Evolutionary conservation across 2,113 vertebrate species (phyloP), one percentile per base, ranked within the genome.

Genomic region (Carassius auratus): DNA sequence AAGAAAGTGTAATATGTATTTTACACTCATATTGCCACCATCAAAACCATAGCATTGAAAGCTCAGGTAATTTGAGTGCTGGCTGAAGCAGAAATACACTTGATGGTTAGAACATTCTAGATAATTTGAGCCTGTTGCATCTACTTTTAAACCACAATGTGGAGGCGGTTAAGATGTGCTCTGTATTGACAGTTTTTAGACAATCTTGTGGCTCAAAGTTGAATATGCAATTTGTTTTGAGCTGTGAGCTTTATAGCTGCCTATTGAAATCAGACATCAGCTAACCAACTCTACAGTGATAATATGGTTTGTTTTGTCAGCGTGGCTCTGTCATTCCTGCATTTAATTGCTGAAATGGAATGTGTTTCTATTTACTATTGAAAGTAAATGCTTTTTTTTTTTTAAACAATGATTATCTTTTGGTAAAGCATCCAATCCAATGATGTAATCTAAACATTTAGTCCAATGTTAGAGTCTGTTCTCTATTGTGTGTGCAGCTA

Each of bases 261-360:
- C 14, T 17, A 33, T 33, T 76, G 45, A 76, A 30, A 4, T 76
- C 14, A 19, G 68, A 71, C 33, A 21, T 71, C 33, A 71, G 36
- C 8, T 38, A 42, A 71, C 68, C 10, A 42, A 42, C 17, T 71
- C 33, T 21, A 1, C 33, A 10, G 17, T 42, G 68, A 42, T 71
- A 42, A 71, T 71, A 71, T 21, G 68, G 68, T 12, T 71, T 19
- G 68, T 71, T 71, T 71, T 71, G 36, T 71, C 17, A 71, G 68
- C 19, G 8, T 71, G 36, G 68, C 68, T 52, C 12, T 71, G 8
- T 21, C 36, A 42, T 71, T 42, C 1, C 1, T 71, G 17, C 8
- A 1, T 42, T 71, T 71, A 71, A 38, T 38, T 21, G 66, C 68
- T 71, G 33, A 33, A 57, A 77, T 57, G 9, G 15, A 30, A 36